Base-by-base conservation (phyloP, 1,140 invertebrate genomes). In the Tetramorium alpestre region DNA sequence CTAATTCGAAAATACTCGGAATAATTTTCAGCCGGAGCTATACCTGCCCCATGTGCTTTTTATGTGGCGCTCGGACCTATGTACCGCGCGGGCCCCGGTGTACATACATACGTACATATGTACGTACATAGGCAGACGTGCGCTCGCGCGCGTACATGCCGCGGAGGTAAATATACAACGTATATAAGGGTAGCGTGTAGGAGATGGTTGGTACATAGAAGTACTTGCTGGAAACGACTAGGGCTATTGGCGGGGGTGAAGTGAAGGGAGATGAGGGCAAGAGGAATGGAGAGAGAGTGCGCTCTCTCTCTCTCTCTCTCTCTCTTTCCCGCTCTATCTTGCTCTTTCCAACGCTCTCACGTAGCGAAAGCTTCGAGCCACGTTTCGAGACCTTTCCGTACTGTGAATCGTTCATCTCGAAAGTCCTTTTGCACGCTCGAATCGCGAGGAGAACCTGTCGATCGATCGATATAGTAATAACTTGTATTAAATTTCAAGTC, bases 141-240 rank as follows among this genome's bases (percentile, higher is more conserved):
- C 80, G 80, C 38, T 44, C 54, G 80, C 64, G 77, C 86, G 81
- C 80, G 81, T 92, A 90, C 89, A 91, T 92, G 89, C 86, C 76
- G 65, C 76, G 78, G 87, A 91, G 90, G 89, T 93, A 93, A 93
- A 94, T 93, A 94, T 92, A 94, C 90, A 93, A 91, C 91, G 91
- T 94, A 94, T 92, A 93, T 94, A 92, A 93, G 93, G 93, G 92
- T 94, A 91, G 93, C 91, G 93, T 94, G 94, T 94, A 94, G 92
- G 93, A 95, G 94, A 94, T 94, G 91, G 89, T 91, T 92, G 90
- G 93, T 94, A 94, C 93, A 94, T 95, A 94, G 93, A 93, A 94
- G 92, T 95, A 95, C 94, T 94, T 95, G 94, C 92, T 94, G 93
- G 94, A 94, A 94, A 94, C 93, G 94, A 94, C 93, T 94, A 94